These are phyloP conservation scores for Zoroaster sp. DNA, from an alignment of 53 echinoderm and acorn worm species.

Conservation along the genomic window DNA sequence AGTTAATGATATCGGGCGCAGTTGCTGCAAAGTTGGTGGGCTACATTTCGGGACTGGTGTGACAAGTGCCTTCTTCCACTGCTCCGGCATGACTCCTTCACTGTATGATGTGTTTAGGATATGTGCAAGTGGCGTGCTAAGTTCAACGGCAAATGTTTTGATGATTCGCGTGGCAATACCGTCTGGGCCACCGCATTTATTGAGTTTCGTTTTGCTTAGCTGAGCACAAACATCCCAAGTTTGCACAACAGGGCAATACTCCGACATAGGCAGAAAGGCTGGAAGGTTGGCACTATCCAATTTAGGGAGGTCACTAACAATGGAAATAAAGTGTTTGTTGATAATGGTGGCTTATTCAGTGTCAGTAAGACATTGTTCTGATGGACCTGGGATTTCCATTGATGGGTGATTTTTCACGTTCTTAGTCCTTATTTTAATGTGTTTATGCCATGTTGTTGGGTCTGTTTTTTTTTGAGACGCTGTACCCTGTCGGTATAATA, in stretches of 20 bases:
- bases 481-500: constrained; percentile 27
- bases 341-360: not conserved
- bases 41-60: not conserved
- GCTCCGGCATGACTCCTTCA: constrained; percentile 10
- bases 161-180: not conserved
- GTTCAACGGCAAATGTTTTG: constrained; percentile 10
- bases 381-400: not conserved
- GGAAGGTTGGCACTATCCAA: not conserved
- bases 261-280: not conserved
- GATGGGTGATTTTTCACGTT: not conserved
- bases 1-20: constrained; percentile 31
- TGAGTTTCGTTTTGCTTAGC: not conserved
- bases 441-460: constrained; percentile 44
- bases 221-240: constrained; percentile 25
- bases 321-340: not conserved
- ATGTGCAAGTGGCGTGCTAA: constrained; percentile 22
- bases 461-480: constrained; percentile 19
- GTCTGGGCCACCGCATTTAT: not conserved
- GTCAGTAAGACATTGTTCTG: not conserved
- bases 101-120: constrained; percentile 11
- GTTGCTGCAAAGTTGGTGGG: too few relatives aligned
- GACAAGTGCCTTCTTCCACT: constrained; percentile 29
- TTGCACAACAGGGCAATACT: constrained; percentile 15
- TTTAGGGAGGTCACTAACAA: not conserved
- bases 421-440: constrained; percentile 17